phyloP scores from a whole-genome alignment of 2,888 invertebrate genomes.

The Clostera curtula region DNA sequence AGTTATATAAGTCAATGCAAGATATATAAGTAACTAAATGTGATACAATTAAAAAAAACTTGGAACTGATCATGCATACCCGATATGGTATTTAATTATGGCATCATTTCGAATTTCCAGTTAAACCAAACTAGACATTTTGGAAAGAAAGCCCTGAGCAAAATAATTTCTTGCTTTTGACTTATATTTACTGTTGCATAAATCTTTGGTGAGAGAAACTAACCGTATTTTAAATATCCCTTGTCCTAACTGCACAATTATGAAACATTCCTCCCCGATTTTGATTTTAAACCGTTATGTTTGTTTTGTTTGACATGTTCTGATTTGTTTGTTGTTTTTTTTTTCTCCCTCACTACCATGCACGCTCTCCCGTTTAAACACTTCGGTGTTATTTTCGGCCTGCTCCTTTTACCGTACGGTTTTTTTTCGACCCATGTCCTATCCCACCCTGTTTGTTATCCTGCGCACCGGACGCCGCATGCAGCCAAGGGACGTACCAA shows the following conservation, averaged over 20 bases:
- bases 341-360: conserved; percentile 65
- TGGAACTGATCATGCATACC: too few relatives aligned
- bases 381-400: conserved; percentile 57
- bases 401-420: conserved; percentile 59
- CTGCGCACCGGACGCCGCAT: conserved; percentile 73
- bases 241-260: conserved; percentile 65
- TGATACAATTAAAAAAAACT: too few relatives aligned
- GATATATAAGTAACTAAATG: too few relatives aligned
- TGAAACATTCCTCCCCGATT: conserved; percentile 38
- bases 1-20: conserved; percentile 53
- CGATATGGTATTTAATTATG: too few relatives aligned
- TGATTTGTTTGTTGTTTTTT: conserved; percentile 73
- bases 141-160: background rate
- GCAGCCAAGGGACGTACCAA: conserved; percentile 99
- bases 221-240: conserved; percentile 65
- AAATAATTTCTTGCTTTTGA: conserved; percentile 48
- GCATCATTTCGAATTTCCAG: too few relatives aligned
- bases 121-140: too few relatives aligned
- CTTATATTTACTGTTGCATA: conserved; percentile 41
- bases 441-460: conserved; percentile 45
- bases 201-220: conserved; percentile 66
- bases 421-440: conserved; percentile 46
- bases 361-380: conserved; percentile 65
- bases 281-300: conserved; percentile 50
- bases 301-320: conserved; percentile 69